Evolutionary conservation across 2,888 invertebrate genomes (phyloP), one percentile per base, ranked within the genome.

Genomic region (Gortyna flavago): DNA sequence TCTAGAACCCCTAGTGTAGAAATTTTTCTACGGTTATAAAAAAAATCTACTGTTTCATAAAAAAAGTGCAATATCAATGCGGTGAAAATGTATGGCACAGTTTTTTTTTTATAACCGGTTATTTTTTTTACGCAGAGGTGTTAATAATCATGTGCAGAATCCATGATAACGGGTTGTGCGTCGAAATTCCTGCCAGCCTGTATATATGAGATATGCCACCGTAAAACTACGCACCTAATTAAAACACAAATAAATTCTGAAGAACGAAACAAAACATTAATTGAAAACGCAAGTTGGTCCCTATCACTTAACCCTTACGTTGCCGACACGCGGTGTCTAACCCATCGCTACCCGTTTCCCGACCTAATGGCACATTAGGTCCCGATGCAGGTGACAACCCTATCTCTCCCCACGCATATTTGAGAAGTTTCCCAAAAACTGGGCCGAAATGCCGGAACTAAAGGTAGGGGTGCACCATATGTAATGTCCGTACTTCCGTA

Each of bases 361-460:
- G 92, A 79, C 94, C 93, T 95, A 95, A 95, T 95, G 94, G 94
- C 92, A 94, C 95, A 95, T 96, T 95, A 96, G 86, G 80, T 86
- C 88, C 91, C 92, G 94, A 95, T 95, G 94, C 95, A 95, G 95
- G 95, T 95, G 91, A 91, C 90, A 92, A 95, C 96, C 95, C 95
- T 94, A 94, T 95, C 94, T 93, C 91, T 32, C 84, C 89, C 87
- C 87, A 90, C 92, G 92, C 93, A 93, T 95, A 94, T 94, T 95
- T 94, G 94, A 90, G 89, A 94, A 95, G 90, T 95, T 94, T 88
- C 90, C 88, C 90, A 89, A 88, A 88, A 88, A 88, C 79, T 88
- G 86, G 85, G 74, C 35, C 73, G 77, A 64, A 74, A 75, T 72
- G 32, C 57, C 81, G 78, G 69, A 83, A 83, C 82, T 86, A 80